phyloP scores from a whole-genome alignment of 2,888 invertebrate species.

The Apodemia mormo region DNA sequence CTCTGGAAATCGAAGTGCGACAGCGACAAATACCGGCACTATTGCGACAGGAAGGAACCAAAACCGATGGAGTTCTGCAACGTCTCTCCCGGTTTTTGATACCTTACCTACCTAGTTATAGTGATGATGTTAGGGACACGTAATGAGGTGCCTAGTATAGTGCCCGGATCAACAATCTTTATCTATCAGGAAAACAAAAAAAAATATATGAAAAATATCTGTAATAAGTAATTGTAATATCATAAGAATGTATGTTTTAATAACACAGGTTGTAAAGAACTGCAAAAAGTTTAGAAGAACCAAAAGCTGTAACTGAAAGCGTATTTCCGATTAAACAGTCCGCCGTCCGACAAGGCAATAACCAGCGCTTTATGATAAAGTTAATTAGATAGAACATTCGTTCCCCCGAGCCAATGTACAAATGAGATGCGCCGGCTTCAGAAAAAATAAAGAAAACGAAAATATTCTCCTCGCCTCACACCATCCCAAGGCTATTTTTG shows the following conservation, averaged over 20 bases:
- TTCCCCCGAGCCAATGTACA: slow-evolving; percentile 70
- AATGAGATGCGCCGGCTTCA: slow-evolving; percentile 57
- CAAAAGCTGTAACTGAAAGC: slow-evolving; percentile 38
- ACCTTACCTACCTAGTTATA: no score
- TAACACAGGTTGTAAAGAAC: slow-evolving; percentile 10
- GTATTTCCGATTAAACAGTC: slow-evolving; percentile 63
- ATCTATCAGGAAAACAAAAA: neutral
- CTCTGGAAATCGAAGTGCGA: no score
- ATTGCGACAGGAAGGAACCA: no score
- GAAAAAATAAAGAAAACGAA: slow-evolving; percentile 56
- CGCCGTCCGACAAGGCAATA: slow-evolving; percentile 62
- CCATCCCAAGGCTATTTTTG: slow-evolving; percentile 25
- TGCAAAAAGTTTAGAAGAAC: slow-evolving; percentile 17
- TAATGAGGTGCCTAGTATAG: no score
- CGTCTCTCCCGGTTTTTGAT: no score
- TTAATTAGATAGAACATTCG: slow-evolving; percentile 78
- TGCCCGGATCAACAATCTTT: no score
- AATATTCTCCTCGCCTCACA: slow-evolving; percentile 38
- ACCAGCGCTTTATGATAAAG: slow-evolving; percentile 74
- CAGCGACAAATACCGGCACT: no score
- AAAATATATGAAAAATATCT: neutral
- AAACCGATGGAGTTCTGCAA: no score
- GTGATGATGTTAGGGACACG: no score
- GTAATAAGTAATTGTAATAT: neutral
- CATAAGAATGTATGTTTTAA: slow-evolving; percentile 14